These are phyloP conservation scores for Characodon lateralis DNA, from an alignment of 2,797 vertebrate species.

Conservation along the genomic window DNA sequence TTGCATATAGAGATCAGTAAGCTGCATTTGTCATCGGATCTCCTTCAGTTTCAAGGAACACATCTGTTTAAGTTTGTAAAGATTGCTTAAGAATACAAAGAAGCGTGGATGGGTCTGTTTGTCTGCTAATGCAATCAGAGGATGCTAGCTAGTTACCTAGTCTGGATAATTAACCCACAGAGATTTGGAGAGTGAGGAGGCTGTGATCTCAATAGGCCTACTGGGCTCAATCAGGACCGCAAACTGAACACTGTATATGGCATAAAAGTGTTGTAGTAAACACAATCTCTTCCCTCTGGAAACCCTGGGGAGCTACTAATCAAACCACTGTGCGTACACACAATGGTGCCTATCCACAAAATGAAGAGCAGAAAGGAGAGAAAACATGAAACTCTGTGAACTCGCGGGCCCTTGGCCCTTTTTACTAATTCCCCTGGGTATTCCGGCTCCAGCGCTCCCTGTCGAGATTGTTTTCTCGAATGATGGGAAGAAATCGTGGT, in stretches of 20 bases:
- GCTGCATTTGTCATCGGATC: neutral
- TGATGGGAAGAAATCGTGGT: slow-evolving; percentile 37
- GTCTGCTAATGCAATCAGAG: slow-evolving; percentile 63
- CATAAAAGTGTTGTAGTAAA: slow-evolving; percentile 89
- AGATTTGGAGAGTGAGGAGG: slow-evolving; percentile 75
- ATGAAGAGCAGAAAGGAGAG: slow-evolving; percentile 25
- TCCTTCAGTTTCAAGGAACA: slow-evolving; percentile 12
- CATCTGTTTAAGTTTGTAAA: slow-evolving; percentile 17
- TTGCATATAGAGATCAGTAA: neutral
- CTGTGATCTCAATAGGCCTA: slow-evolving; percentile 87
- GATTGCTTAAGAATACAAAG: slow-evolving; percentile 20
- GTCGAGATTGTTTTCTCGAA: slow-evolving; percentile 31
- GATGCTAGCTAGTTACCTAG: slow-evolving; percentile 77
- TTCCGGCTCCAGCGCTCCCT: slow-evolving; percentile 18
- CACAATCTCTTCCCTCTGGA: slow-evolving; percentile 77
- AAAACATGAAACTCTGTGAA: slow-evolving; percentile 40
- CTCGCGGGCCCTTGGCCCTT: slow-evolving; percentile 24
- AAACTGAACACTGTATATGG: slow-evolving; percentile 83
- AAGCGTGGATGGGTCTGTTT: slow-evolving; percentile 59
- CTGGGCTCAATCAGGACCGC: slow-evolving; percentile 88
- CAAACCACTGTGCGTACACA: slow-evolving; percentile 81
- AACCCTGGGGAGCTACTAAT: slow-evolving; percentile 82
- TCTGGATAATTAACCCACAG: slow-evolving; percentile 88
- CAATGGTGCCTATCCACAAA: slow-evolving; percentile 50
- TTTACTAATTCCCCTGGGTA: slow-evolving; percentile 43